Percentiles rank a stretch among this genome's conserved stretches.
phyloP scores from a whole-genome alignment of 2,797 vertebrate species.

The Poecile montanus region DNA sequence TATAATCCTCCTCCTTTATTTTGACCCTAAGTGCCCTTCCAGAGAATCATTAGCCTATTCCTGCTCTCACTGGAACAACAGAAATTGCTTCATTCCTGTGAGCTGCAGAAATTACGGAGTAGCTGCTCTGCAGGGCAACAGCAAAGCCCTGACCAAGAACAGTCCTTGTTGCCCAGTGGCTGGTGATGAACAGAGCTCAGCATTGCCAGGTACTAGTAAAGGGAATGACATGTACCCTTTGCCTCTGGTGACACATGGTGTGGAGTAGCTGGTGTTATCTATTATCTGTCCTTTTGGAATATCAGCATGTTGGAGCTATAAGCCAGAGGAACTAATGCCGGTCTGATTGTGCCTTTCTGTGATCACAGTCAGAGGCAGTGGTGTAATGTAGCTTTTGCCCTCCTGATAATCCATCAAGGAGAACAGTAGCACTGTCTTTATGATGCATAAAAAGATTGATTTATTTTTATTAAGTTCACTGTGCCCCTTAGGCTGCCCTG shows the following conservation, averaged over 20 bases:
- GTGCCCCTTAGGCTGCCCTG: background rate
- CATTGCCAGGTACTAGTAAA: background rate
- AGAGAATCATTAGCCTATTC: background rate
- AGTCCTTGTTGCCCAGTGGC: background rate
- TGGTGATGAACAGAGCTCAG: constrained; percentile 15
- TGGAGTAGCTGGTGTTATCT: background rate
- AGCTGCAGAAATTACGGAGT: constrained; percentile 1
- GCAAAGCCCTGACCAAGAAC: background rate
- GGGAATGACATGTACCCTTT: background rate
- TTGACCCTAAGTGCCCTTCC: background rate
- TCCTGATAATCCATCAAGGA: background rate
- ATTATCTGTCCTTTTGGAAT: background rate
- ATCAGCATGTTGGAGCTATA: background rate
- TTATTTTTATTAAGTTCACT: too few relatives aligned
- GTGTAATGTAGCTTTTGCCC: background rate
- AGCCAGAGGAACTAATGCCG: background rate
- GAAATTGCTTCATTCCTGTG: background rate
- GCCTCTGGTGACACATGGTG: background rate
- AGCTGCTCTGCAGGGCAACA: background rate
- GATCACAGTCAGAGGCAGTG: background rate
- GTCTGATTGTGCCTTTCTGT: background rate
- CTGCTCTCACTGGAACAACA: background rate
- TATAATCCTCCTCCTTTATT: background rate
- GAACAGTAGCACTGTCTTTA: background rate
- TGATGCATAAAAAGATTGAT: background rate